Base-by-base conservation (phyloP, 2,888 invertebrate genomes). In the Euplexia lucipara region DNA sequence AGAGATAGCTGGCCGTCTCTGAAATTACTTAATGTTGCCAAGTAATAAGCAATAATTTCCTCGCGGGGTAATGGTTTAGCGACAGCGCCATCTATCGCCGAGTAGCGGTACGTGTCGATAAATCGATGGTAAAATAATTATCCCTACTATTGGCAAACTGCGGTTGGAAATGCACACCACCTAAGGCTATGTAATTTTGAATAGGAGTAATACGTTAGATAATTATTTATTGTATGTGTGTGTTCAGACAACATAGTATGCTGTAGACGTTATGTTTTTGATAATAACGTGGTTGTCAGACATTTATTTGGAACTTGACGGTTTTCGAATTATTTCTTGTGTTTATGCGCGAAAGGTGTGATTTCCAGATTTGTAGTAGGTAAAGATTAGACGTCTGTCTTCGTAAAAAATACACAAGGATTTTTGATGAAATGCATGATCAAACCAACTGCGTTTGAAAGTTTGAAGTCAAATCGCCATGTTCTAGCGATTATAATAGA, bases 51-150 rank as follows among this genome's bases (percentile, higher is more conserved):
- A 83, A 78, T 81, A 83, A 83, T 81, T 78, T 75, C 68, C 66
- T 56, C 44, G 49, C 34, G 37, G 57, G 60, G 70, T 78, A 78
- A 83, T 83, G 71, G 68, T 81, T 70, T 78, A 68, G 64, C 58
- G 54, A 78, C 84, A 90, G 60, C 90, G 93, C 93, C 95, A 94
- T 91, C 95, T 95, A 85, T 70, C 84, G 88, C 47, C 78, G 89
- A 90, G 89, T 93, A 92, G 94, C 89, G 79, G 85, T 81, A 90
- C 79, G 68, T 54, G 64, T 53, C 65, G 48, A 78, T 78, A 88
- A 89, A 91, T 93, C 91, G 87, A 92, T 91, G 83, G 73, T 70
- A 68, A 77, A 85, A 85, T 83, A 84, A 82, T 86, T 81, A 83
- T 64, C 26, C 26, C 26, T 64, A 52, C 66, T 70, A 79, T 79